Evolutionary conservation across 64 coral and sea anemone species (phyloP).

Genomic region (Actinia equina): DNA sequence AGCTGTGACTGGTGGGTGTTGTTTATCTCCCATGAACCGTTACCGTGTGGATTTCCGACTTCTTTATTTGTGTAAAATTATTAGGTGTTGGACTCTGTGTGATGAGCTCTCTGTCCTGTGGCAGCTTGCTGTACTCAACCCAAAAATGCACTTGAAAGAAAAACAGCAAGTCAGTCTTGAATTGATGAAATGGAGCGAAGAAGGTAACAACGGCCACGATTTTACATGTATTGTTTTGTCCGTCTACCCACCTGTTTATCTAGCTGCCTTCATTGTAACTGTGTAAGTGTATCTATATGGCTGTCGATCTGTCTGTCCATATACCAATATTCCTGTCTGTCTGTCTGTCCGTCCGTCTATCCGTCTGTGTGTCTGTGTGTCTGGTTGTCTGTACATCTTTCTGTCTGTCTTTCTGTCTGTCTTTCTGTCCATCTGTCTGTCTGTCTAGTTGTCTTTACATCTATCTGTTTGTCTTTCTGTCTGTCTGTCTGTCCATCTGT

Average conservation of each 20-base stretch:
- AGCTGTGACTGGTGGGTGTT: no score
- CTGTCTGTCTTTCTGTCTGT: no score
- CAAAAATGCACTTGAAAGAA: conserved; percentile 8
- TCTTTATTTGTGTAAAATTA: not conserved
- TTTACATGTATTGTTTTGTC: not conserved
- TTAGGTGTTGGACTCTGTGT: conserved; percentile 39
- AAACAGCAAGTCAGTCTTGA: conserved; percentile 19
- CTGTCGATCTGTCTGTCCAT: not conserved
- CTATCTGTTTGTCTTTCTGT: no score
- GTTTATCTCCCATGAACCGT: no score
- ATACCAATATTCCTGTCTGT: no score
- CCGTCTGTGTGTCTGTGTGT: no score
- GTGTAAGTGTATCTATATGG: no score
- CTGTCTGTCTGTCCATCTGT: no score
- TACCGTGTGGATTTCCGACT: no score
- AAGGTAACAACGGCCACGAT: not conserved
- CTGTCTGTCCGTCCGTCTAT: no score
- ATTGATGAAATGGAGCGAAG: conserved; percentile 42
- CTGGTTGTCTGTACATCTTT: not conserved
- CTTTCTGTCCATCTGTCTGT: no score
- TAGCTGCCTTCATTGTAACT: not conserved
- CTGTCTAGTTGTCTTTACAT: no score
- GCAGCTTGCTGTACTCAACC: conserved; percentile 47
- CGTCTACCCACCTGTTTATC: not conserved
- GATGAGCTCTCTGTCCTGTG: conserved; percentile 45